These are phyloP conservation scores for Alviniconcha strummeri DNA, from an alignment of 2,888 invertebrate species.

Conservation along the genomic window DNA sequence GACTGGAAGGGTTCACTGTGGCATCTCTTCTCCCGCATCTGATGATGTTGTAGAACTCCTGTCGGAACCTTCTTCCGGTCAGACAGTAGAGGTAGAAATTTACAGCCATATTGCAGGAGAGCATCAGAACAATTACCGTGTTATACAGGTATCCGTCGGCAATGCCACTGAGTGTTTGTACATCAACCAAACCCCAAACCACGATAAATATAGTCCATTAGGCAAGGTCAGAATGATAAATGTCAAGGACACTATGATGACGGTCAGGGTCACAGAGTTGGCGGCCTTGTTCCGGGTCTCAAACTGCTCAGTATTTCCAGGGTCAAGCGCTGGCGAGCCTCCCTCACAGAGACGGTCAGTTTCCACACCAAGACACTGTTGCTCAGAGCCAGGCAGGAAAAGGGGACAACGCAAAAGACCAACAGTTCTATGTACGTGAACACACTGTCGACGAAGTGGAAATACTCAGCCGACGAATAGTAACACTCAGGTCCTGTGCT, in stretches of 20 bases:
- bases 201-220: no score
- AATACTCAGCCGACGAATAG: background rate
- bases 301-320: background rate
- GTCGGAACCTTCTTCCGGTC: no score
- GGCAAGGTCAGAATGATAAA: conserved; percentile 1
- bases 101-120: no score
- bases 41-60: no score
- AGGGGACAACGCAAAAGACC: background rate
- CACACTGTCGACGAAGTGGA: background rate
- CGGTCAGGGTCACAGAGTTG: conserved; percentile 13
- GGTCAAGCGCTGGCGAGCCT: background rate
- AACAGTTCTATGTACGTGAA: background rate
- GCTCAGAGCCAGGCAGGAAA: background rate
- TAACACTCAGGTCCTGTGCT: background rate
- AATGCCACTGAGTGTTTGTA: no score
- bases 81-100: no score
- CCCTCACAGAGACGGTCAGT: background rate
- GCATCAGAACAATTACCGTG: no score
- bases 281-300: background rate
- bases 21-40: no score
- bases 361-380: background rate
- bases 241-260: conserved; percentile 3
- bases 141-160: no score
- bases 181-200: no score
- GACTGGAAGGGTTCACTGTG: no score